These are phyloP conservation scores for Myotis pilosus DNA, from an alignment of 2,797 vertebrate genomes.

Conservation along the genomic window DNA sequence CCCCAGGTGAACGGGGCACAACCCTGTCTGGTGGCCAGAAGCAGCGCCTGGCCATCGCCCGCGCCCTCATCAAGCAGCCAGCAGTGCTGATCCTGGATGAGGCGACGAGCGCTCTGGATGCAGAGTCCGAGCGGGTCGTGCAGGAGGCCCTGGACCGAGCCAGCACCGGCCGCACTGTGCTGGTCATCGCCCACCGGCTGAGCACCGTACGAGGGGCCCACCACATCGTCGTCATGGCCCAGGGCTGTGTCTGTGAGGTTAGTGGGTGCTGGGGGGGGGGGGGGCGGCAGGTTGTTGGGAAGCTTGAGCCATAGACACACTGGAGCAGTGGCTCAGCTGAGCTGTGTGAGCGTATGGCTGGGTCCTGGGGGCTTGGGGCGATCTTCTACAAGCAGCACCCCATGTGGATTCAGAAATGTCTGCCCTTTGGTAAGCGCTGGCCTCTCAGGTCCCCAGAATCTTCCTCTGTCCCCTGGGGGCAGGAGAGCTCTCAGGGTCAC, in stretches of 20 bases:
- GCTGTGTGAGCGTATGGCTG: background rate
- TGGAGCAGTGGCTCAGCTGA: background rate
- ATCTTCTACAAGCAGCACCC: background rate
- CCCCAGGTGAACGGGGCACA: constrained; percentile 90
- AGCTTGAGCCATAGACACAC: background rate
- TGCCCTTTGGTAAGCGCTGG: background rate
- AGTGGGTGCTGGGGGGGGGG: background rate
- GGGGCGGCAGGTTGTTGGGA: fast-evolving
- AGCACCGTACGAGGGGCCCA: constrained; percentile 94
- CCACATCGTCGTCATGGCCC: constrained; percentile 92
- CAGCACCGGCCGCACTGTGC: constrained; percentile 91
- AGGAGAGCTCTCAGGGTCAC: background rate
- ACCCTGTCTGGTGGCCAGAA: constrained; percentile 96
- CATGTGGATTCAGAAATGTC: background rate
- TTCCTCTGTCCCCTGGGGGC: background rate
- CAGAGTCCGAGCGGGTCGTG: constrained; percentile 92
- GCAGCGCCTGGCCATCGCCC: constrained; percentile 95
- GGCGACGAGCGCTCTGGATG: constrained; percentile 95
- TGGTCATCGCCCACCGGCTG: constrained; percentile 96
- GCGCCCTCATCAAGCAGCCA: constrained; percentile 94
- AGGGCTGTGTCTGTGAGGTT: constrained; percentile 92
- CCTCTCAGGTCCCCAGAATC: background rate
- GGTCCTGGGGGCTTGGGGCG: background rate
- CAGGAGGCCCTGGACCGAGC: constrained; percentile 94
- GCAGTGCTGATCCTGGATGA: constrained; percentile 93